These are phyloP conservation scores for Trichacis sp. DNA, from an alignment of 2,888 invertebrate genomes.

Conservation along the genomic window DNA sequence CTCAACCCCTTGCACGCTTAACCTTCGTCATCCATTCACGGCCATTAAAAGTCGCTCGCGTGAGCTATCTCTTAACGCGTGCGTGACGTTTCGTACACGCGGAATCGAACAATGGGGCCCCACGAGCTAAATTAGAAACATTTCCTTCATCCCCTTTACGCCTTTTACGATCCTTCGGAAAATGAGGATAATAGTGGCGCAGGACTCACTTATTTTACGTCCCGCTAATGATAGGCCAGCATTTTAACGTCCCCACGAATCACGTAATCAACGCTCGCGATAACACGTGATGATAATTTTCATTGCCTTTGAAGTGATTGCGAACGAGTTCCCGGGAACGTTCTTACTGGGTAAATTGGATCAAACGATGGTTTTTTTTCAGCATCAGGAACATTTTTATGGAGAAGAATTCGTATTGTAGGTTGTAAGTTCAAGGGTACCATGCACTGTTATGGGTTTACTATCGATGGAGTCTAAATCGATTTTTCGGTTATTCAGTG, in stretches of 20 bases:
- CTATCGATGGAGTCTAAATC: no score
- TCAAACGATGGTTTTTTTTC: no score
- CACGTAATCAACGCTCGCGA: neutral
- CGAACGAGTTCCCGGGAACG: neutral
- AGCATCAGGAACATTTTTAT: no score
- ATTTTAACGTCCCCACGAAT: neutral
- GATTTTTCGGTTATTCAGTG: no score
- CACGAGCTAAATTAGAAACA: slow-evolving; percentile 24
- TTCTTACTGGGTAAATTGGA: no score
- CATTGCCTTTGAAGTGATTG: neutral
- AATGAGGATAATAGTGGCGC: neutral
- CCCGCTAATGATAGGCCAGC: neutral
- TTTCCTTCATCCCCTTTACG: neutral
- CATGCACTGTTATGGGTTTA: no score
- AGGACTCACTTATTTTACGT: neutral
- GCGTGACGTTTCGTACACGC: slow-evolving; percentile 45
- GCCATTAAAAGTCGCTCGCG: slow-evolving; percentile 45
- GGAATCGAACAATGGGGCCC: slow-evolving; percentile 36
- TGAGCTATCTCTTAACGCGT: slow-evolving; percentile 54
- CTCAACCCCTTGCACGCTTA: slow-evolving; percentile 42
- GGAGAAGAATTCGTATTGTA: no score
- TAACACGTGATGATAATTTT: neutral
- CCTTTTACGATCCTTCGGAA: slow-evolving; percentile 2
- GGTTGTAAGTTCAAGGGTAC: no score
- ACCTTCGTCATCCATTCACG: slow-evolving; percentile 47